phyloP scores from a whole-genome alignment of 2,797 vertebrate species.

The Myotis vivesi region DNA sequence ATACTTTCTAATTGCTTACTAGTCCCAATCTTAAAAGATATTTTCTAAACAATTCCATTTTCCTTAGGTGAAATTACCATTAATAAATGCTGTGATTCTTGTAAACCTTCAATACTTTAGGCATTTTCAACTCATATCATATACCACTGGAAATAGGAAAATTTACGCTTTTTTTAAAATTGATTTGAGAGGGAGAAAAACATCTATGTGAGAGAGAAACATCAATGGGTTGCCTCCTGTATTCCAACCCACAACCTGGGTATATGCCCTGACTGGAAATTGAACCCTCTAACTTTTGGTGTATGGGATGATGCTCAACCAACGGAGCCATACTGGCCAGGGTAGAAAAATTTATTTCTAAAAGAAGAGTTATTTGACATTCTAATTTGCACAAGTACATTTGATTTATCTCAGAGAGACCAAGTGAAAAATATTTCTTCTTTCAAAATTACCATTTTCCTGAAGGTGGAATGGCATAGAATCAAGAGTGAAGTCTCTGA shows the following conservation, averaged over 20 bases:
- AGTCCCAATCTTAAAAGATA: not conserved
- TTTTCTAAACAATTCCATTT: not conserved
- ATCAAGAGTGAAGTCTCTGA: not conserved
- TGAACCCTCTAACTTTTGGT: not conserved
- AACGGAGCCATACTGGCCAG: not conserved
- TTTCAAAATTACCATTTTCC: not conserved
- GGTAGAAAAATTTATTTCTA: not conserved
- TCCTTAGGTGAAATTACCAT: not conserved
- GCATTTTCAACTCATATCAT: not conserved
- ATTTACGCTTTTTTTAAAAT: not conserved
- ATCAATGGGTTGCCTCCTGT: not conserved
- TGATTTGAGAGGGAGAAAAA: not conserved
- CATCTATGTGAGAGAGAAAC: not conserved
- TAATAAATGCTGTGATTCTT: not conserved
- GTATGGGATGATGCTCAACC: not conserved
- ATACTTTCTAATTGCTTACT: not conserved
- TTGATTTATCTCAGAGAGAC: not conserved
- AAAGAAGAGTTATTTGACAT: not conserved
- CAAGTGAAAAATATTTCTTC: not conserved
- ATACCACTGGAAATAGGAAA: not conserved
- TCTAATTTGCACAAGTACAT: not conserved
- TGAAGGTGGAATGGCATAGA: not conserved
- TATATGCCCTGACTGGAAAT: not conserved
- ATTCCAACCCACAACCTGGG: not conserved
- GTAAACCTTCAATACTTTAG: not conserved